Evolutionary conservation across 2,888 invertebrate species (phyloP).

Genomic region (Fragum fragum): DNA sequence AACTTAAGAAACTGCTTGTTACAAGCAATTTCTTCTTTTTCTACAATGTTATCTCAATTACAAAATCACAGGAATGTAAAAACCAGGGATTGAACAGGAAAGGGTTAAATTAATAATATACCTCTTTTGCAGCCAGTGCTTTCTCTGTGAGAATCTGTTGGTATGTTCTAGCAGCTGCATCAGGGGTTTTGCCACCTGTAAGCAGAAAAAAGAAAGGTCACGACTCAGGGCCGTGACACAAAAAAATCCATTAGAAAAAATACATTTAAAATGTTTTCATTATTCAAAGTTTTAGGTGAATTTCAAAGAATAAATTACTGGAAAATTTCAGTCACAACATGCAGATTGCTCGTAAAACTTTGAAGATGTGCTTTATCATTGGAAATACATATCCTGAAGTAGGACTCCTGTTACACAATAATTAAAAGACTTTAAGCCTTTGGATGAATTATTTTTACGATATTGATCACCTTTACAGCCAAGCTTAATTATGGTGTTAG

Average conservation of each 20-base stretch:
- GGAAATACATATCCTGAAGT: too few relatives aligned
- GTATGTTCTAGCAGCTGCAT: slow-evolving; percentile 95
- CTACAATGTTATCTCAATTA: too few relatives aligned
- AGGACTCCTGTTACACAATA: too few relatives aligned
- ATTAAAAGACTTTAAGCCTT: too few relatives aligned
- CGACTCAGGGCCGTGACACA: slow-evolving; percentile 82
- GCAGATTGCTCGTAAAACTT: neutral
- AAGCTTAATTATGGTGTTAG: too few relatives aligned
- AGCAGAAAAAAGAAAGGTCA: slow-evolving; percentile 86
- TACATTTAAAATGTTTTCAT: neutral
- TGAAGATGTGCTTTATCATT: neutral
- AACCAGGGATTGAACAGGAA: too few relatives aligned
- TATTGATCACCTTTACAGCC: too few relatives aligned
- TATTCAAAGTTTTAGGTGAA: neutral
- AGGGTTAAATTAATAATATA: too few relatives aligned
- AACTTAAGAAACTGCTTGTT: too few relatives aligned
- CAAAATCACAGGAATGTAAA: too few relatives aligned
- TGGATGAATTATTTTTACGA: too few relatives aligned
- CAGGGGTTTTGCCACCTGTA: slow-evolving; percentile 99
- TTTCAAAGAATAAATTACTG: neutral
- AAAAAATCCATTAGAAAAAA: slow-evolving; percentile 39
- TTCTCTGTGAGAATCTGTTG: slow-evolving; percentile 99
- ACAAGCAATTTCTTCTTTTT: too few relatives aligned
- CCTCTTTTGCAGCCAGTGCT: slow-evolving; percentile 96
- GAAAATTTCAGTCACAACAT: neutral